These are phyloP conservation scores for Xenopus borealis DNA, from an alignment of 2,113 vertebrate genomes.

Conservation along the genomic window DNA sequence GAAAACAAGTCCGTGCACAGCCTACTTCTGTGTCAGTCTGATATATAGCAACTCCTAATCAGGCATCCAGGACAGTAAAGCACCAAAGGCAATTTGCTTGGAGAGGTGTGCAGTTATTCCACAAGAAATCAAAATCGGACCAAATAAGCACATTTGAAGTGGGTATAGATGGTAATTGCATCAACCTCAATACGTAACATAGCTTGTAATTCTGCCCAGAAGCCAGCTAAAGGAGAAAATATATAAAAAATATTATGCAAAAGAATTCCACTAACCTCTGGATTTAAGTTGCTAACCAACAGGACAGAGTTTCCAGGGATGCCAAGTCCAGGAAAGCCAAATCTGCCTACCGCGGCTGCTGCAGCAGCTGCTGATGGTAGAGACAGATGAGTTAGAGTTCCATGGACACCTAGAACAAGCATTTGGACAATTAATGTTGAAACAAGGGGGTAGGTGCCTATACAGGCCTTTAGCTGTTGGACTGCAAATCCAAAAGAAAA, in stretches of 20 bases:
- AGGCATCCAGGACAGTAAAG: no score
- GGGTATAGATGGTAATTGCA: no score
- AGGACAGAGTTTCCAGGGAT: constrained; percentile 82
- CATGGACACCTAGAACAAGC: constrained; percentile 75
- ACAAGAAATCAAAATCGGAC: no score
- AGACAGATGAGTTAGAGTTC: constrained; percentile 79
- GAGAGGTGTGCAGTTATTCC: no score
- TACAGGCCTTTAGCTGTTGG: neutral
- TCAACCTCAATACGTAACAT: no score
- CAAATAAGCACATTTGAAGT: no score
- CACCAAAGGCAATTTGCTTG: no score
- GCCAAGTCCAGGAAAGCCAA: constrained; percentile 76
- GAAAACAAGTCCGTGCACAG: no score
- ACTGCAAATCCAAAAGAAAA: no score
- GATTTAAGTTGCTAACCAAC: constrained; percentile 91
- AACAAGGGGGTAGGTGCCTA: neutral
- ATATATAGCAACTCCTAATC: no score
- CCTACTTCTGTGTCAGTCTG: no score
- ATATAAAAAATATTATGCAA: constrained; percentile 62
- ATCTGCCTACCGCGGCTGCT: constrained; percentile 80
- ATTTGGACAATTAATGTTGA: neutral
- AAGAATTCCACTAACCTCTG: constrained; percentile 80
- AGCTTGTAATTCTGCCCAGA: no score
- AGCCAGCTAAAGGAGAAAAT: neutral
- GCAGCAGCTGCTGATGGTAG: constrained; percentile 75